Conservation (phyloP, 2,113 vertebrate species). For the Mola mola region DNA sequence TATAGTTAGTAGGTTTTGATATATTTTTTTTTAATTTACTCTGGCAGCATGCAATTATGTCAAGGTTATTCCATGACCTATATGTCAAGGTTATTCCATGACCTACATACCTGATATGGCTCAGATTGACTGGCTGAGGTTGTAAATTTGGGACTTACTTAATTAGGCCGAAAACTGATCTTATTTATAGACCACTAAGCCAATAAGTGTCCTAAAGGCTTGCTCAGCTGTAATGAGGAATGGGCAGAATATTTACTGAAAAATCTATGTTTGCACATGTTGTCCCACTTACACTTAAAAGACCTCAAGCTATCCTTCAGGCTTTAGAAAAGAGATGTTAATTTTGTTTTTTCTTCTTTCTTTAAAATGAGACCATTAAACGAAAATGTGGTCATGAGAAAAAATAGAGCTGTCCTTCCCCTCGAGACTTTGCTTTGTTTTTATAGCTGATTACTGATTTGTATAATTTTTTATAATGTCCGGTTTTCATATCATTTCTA, state of each 20-base stretch:
- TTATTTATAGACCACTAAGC: slow-evolving; percentile 50
- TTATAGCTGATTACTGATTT: slow-evolving; percentile 24
- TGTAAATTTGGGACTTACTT: slow-evolving; percentile 46
- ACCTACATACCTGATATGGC: slow-evolving; percentile 7
- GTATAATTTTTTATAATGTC: slow-evolving; percentile 21
- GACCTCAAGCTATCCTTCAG: slow-evolving; percentile 12
- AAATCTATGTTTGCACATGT: slow-evolving; percentile 55
- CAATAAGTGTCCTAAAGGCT: slow-evolving; percentile 46
- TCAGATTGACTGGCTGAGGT: slow-evolving; percentile 22
- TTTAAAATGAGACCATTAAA: slow-evolving; percentile 55
- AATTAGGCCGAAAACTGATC: slow-evolving; percentile 54
- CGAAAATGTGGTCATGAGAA: slow-evolving; percentile 37
- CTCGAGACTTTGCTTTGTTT: background rate
- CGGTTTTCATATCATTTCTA: slow-evolving; percentile 2
- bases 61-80: slow-evolving; percentile 29
- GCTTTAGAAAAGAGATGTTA: slow-evolving; percentile 16
- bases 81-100: slow-evolving; percentile 21
- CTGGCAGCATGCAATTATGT: slow-evolving; percentile 5
- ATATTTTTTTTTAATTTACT: slow-evolving; percentile 6
- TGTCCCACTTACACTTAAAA: slow-evolving; percentile 54
- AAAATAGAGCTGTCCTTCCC: slow-evolving; percentile 9
- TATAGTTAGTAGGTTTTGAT: background rate
- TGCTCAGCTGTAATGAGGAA: slow-evolving; percentile 58
- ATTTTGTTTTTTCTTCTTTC: slow-evolving; percentile 9
- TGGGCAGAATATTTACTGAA: slow-evolving; percentile 35